These are phyloP conservation scores for Protophormia terraenovae DNA, from an alignment of 2,888 invertebrate genomes.

Conservation along the genomic window DNA sequence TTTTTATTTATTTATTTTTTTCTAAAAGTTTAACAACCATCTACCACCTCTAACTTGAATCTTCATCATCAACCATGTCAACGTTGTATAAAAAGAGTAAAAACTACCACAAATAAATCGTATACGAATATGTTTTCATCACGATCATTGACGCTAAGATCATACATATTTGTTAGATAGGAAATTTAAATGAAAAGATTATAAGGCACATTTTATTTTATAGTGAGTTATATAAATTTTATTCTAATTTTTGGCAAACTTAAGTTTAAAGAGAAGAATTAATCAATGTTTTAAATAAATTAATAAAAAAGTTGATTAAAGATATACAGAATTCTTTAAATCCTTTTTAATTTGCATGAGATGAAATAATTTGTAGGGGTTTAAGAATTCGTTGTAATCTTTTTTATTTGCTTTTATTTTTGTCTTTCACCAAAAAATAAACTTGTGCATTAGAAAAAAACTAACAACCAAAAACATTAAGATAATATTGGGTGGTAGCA, in stretches of 20 bases:
- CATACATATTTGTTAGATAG: conserved; percentile 11
- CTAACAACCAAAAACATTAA: background rate
- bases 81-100: conserved; percentile 8
- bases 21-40: background rate
- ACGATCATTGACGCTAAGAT: conserved; percentile 41
- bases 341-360: no score
- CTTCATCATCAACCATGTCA: conserved; percentile 42
- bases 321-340: no score
- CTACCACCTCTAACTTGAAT: background rate
- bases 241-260: no score
- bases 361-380: no score
- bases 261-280: no score
- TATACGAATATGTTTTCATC: conserved; percentile 46
- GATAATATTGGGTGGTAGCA: background rate
- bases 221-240: no score
- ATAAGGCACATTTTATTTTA: background rate
- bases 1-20: background rate
- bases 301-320: no score
- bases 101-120: background rate
- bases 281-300: no score
- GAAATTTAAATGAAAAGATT: background rate
- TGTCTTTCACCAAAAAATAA: conserved; percentile 41
- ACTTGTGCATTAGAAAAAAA: conserved; percentile 36
- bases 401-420: background rate
- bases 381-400: background rate